These are phyloP conservation scores for Puffinus mauretanicus DNA, from an alignment of 2,113 vertebrate species.

Conservation along the genomic window DNA sequence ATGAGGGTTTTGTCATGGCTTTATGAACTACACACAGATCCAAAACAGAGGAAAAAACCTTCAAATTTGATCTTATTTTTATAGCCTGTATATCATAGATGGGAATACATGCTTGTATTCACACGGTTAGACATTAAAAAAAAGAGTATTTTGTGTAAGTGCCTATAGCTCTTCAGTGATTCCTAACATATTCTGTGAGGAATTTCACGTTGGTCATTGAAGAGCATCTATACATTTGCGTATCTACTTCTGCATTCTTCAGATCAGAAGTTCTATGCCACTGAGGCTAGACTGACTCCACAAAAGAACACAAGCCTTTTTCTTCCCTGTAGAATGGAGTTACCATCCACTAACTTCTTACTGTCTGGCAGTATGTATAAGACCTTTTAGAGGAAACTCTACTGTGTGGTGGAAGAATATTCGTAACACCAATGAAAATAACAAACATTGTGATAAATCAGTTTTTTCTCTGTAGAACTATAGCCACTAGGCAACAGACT, in stretches of 20 bases:
- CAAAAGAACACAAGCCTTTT: not conserved
- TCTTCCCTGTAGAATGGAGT: not conserved
- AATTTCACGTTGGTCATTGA: not conserved
- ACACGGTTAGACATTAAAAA: not conserved
- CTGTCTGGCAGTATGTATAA: not conserved
- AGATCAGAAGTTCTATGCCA: not conserved
- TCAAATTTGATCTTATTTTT: not conserved
- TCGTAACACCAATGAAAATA: not conserved
- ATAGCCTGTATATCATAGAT: not conserved
- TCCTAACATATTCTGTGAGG: not conserved
- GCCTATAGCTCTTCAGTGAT: not conserved
- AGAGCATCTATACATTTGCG: not conserved
- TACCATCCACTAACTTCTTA: not conserved
- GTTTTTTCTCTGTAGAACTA: not conserved
- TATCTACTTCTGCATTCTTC: not conserved
- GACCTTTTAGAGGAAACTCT: not conserved
- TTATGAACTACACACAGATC: not conserved
- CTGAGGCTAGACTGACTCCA: not conserved
- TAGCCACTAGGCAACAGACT: not conserved
- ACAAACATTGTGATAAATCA: not conserved
- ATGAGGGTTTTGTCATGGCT: not conserved
- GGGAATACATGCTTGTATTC: not conserved
- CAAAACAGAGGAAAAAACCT: not conserved
- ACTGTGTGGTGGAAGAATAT: not conserved
- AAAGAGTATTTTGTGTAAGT: not conserved